Evolutionary conservation across 2,797 vertebrate species (phyloP).

Genomic region (Hybognathus amarus): DNA sequence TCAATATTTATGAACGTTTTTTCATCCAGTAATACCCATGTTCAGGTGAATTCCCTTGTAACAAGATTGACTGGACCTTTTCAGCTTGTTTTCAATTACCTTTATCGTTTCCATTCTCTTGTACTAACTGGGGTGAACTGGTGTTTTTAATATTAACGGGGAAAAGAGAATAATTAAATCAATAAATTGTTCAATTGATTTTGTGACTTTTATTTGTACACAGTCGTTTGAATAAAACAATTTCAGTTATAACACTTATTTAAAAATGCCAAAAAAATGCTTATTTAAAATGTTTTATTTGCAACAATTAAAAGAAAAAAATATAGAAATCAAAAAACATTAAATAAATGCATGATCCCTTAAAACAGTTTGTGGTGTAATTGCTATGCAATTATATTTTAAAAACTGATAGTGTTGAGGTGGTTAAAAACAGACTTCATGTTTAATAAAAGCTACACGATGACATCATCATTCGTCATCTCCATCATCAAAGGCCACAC

Average conservation of each 20-base stretch:
- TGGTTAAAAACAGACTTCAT: constrained; percentile 28
- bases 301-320: background rate
- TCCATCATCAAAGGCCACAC: constrained; percentile 74
- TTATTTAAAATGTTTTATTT: constrained; percentile 2
- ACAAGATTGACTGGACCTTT: constrained; percentile 62
- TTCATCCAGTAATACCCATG: constrained; percentile 55
- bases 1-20: constrained; percentile 55
- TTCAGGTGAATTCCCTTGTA: constrained; percentile 54
- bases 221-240: background rate
- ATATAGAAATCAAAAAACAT: background rate
- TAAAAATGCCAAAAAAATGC: background rate
- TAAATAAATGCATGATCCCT: constrained; percentile 20
- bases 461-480: constrained; percentile 69
- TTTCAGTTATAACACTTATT: background rate
- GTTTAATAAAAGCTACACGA: background rate
- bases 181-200: constrained; percentile 40
- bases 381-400: background rate
- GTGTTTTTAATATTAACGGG: constrained; percentile 62
- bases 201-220: background rate
- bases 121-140: constrained; percentile 59
- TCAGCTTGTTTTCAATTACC: constrained; percentile 64
- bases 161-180: constrained; percentile 54
- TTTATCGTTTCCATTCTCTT: constrained; percentile 64
- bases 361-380: background rate
- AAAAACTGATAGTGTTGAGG: constrained; percentile 22